phyloP scores from a whole-genome alignment of 2,797 vertebrate species.

The Xyrichtys novacula region DNA sequence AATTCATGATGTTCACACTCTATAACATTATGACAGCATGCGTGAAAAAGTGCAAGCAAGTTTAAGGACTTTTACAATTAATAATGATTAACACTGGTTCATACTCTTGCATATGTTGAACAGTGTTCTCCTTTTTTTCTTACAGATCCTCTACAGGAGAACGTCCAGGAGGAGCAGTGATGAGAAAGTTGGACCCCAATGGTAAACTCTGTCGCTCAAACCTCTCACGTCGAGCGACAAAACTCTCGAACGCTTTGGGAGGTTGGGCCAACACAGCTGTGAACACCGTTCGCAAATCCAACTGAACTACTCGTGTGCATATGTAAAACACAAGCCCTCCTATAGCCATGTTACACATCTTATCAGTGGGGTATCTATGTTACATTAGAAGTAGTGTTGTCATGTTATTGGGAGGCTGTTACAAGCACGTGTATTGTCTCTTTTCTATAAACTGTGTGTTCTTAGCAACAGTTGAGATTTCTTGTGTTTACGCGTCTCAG shows the following conservation, averaged over 20 bases:
- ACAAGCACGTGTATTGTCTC: slow-evolving; percentile 34
- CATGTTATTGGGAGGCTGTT: slow-evolving; percentile 42
- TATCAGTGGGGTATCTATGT: slow-evolving; percentile 42
- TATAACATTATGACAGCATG: no score
- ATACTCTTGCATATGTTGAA: not conserved
- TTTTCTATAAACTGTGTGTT: slow-evolving; percentile 29
- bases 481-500: slow-evolving; percentile 67
- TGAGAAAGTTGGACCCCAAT: slow-evolving; percentile 76
- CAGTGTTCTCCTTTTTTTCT: not conserved
- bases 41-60: no score
- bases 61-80: no score
- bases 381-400: slow-evolving; percentile 49
- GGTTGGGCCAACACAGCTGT: slow-evolving; percentile 78
- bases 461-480: slow-evolving; percentile 22
- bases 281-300: slow-evolving; percentile 74
- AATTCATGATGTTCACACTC: not conserved
- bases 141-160: slow-evolving; percentile 64
- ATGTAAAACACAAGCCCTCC: slow-evolving; percentile 48
- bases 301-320: slow-evolving; percentile 57
- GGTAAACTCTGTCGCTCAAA: slow-evolving; percentile 79
- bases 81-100: not conserved
- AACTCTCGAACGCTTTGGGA: slow-evolving; percentile 73
- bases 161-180: slow-evolving; percentile 60
- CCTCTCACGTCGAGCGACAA: slow-evolving; percentile 70
- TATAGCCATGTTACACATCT: slow-evolving; percentile 40